phyloP scores from a whole-genome alignment of 2,888 invertebrate genomes.

The Lasioglossum leucozonium region DNA sequence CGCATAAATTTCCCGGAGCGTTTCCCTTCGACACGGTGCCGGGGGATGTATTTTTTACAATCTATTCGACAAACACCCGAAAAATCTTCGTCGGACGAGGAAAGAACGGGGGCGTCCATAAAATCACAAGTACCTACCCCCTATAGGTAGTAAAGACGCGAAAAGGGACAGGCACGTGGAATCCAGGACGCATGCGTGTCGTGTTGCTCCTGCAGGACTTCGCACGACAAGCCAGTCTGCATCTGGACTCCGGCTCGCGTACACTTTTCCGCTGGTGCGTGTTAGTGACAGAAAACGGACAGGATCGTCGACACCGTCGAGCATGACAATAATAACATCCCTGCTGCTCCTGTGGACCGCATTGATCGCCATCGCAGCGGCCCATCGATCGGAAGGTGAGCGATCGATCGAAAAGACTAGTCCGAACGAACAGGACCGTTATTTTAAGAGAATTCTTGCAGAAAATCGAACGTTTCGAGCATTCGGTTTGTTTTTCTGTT shows the following conservation, averaged over 20 bases:
- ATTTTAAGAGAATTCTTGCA: neutral
- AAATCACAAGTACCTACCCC: constrained; percentile 52
- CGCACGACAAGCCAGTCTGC: constrained; percentile 79
- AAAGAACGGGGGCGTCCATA: constrained; percentile 46
- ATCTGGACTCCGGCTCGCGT: constrained; percentile 80
- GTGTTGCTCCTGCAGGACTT: constrained; percentile 81
- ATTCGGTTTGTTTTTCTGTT: neutral
- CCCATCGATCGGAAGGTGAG: constrained; percentile 66
- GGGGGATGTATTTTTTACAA: constrained; percentile 13
- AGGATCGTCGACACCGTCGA: constrained; percentile 32
- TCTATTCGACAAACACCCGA: constrained; percentile 30
- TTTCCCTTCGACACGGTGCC: neutral
- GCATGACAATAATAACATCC: constrained; percentile 67
- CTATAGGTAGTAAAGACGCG: constrained; percentile 66
- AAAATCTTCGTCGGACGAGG: constrained; percentile 33
- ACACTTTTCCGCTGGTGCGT: constrained; percentile 70
- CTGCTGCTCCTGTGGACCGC: constrained; percentile 61
- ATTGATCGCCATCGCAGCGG: constrained; percentile 54
- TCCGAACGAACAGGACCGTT: neutral
- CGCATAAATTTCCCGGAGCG: neutral
- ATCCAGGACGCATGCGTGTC: constrained; percentile 80
- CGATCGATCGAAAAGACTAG: neutral
- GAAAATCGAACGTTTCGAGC: neutral
- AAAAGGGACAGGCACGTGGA: constrained; percentile 79
- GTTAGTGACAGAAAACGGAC: constrained; percentile 53